Percentiles rank a stretch among this genome's conserved stretches.
Evolutionary conservation across 2,888 invertebrate genomes (phyloP).

Genomic region (Sinopyrophorus schimmeli): DNA sequence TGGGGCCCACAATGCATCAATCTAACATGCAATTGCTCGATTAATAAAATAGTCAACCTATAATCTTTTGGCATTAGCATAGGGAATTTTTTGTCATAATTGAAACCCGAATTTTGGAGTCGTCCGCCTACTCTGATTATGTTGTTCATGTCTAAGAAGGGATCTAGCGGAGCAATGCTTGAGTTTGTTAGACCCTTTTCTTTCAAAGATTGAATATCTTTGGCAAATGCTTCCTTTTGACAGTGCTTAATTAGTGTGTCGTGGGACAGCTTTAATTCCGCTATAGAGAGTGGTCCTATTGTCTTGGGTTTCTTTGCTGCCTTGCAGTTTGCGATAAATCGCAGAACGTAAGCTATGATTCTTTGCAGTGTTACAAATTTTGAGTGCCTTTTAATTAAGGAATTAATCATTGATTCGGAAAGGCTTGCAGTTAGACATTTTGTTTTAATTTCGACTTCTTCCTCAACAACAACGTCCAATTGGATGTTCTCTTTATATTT

Average conservation of each 20-base stretch:
- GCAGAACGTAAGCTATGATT: conserved; percentile 1
- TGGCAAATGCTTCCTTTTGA: background rate
- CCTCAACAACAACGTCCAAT: background rate
- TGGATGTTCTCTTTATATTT: background rate
- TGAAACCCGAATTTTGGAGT: conserved; percentile 19
- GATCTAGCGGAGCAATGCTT: conserved; percentile 2
- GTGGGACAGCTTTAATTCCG: background rate
- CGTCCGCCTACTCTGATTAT: conserved; percentile 33
- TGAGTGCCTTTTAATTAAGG: background rate
- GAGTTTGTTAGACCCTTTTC: background rate
- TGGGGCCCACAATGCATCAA: conserved; percentile 34
- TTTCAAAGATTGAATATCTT: background rate
- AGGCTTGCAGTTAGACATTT: background rate
- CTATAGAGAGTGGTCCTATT: background rate
- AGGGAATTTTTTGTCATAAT: conserved; percentile 29
- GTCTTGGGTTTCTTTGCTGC: background rate
- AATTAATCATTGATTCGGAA: background rate
- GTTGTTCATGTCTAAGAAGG: conserved; percentile 7
- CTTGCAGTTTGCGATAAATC: conserved; percentile 9
- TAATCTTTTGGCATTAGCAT: conserved; percentile 29
- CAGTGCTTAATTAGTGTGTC: background rate
- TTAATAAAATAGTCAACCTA: conserved; percentile 22
- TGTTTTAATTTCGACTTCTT: background rate
- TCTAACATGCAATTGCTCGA: conserved; percentile 18
- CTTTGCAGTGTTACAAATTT: background rate